Percentiles rank a stretch among this genome's conserved stretches.
phyloP scores from a whole-genome alignment of 2,888 invertebrate species.

The Tetropium fuscum region DNA sequence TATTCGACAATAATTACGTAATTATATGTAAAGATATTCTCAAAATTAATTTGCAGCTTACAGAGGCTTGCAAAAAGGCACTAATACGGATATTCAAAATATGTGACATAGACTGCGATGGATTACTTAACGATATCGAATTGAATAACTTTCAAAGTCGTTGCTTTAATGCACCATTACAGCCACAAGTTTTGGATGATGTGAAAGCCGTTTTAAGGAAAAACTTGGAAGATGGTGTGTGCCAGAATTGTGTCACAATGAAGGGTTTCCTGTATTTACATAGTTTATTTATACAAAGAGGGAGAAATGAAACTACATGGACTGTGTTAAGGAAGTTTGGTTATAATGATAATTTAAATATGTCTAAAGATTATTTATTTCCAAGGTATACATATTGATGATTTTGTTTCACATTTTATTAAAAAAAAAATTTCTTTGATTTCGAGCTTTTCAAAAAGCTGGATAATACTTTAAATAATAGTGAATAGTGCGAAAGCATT shows the following conservation, averaged over 20 bases:
- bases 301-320: constrained; percentile 99
- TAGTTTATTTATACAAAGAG: constrained; percentile 97
- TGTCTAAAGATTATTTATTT: constrained; percentile 91
- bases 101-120: constrained; percentile 98
- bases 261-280: constrained; percentile 98
- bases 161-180: constrained; percentile 97
- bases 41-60: constrained; percentile 85
- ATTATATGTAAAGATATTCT: too few species aligned
- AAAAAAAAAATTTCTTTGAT: background rate
- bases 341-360: constrained; percentile 92
- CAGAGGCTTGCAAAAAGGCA: constrained; percentile 93
- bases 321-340: constrained; percentile 98
- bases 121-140: constrained; percentile 94
- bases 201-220: constrained; percentile 95
- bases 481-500: too few species aligned
- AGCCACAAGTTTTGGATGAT: constrained; percentile 95
- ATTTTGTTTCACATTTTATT: background rate
- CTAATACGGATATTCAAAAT: constrained; percentile 97
- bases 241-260: constrained; percentile 90
- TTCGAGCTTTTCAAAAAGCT: too few species aligned
- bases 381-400: constrained; percentile 78
- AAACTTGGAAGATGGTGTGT: constrained; percentile 93
- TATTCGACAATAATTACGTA: too few species aligned
- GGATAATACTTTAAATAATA: too few species aligned
- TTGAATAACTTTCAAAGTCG: constrained; percentile 95